Base-by-base conservation (phyloP, 2,113 vertebrate genomes). In the Clarias gariepinus region DNA sequence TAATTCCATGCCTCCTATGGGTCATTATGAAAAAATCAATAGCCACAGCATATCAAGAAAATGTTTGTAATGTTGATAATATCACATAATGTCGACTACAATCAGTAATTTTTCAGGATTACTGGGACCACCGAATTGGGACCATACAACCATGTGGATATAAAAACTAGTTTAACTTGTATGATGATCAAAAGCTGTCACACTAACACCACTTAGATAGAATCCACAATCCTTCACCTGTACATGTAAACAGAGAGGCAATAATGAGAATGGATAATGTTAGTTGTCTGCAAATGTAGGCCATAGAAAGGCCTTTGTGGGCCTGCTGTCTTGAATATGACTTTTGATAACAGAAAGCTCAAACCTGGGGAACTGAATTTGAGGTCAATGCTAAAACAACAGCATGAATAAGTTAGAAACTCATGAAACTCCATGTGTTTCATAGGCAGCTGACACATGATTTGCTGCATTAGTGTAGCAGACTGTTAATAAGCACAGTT, bases 251-350 rank as follows among this genome's bases (percentile, higher is more conserved):
- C 28, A 23, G 19, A 86, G 21, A 74, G 66, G 61, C 85, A 81
- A 33, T 69, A 81, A 87, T 74, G 80, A 12, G 80, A 87, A 83
- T 87, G 23, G 82, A 33, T 87, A 77, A 87, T 87, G 41, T 57
- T 36, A 66, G 33, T 64, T 82, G 79, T 82, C 41, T 63, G 41
- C 47, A 66, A 73, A 82, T 76, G 53, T 82, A 86, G 86, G 80
- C 58, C 80, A 81, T 13, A 64, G 69, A 36, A 69, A 82, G 33
- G 61, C 79, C 41, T 87, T 76, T 64, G 28, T 66, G 47, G 69
- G 13, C 13, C 58, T 63, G 58, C 60, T 83, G 86, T 58, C 69
- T 63, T 64, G 55, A 82, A 86, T 25, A 18, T 47, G 36, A 58
- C 55, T 76, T 81, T 86, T 82, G 85, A 86, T 74, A 76, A 36